These are phyloP conservation scores for Bemisia tabaci DNA, from an alignment of 1,140 invertebrate species.

Conservation along the genomic window DNA sequence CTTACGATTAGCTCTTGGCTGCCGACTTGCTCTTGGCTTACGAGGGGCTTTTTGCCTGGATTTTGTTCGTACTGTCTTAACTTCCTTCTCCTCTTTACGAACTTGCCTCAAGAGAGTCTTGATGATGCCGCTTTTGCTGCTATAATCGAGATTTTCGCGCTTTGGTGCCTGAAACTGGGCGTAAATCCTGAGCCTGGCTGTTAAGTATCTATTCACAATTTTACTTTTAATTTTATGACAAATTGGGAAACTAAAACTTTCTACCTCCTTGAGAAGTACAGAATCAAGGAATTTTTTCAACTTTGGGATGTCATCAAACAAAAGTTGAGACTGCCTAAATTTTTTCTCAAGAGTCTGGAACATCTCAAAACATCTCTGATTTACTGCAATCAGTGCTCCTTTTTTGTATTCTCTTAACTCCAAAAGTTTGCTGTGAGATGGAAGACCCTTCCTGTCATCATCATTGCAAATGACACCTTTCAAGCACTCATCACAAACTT, in stretches of 20 bases:
- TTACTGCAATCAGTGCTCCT: slow-evolving; percentile 1
- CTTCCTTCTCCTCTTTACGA: too few relatives aligned
- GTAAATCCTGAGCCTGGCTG: too few relatives aligned
- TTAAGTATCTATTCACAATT: not conserved
- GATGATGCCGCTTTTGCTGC: too few relatives aligned
- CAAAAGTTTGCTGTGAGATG: slow-evolving; percentile 5
- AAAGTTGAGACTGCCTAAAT: not conserved
- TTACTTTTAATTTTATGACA: slow-evolving; percentile 3
- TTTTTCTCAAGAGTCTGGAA: slow-evolving; percentile 1
- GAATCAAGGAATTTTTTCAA: not conserved
- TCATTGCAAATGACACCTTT: not conserved
- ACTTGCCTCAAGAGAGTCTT: too few relatives aligned
- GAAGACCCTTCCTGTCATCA: not conserved
- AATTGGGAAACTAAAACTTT: not conserved
- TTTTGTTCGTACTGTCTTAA: too few relatives aligned
- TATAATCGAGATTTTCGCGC: too few relatives aligned
- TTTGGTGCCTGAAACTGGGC: too few relatives aligned
- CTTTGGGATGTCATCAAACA: not conserved
- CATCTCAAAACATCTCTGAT: slow-evolving; percentile 1
- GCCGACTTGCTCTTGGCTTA: too few relatives aligned
- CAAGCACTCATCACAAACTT: not conserved
- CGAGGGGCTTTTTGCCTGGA: too few relatives aligned
- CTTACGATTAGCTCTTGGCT: too few relatives aligned
- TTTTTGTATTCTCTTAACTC: slow-evolving; percentile 5
- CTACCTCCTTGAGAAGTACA: slow-evolving; percentile 3